These are phyloP conservation scores for Strix aluco DNA, from an alignment of 2,113 vertebrate genomes.

Conservation along the genomic window DNA sequence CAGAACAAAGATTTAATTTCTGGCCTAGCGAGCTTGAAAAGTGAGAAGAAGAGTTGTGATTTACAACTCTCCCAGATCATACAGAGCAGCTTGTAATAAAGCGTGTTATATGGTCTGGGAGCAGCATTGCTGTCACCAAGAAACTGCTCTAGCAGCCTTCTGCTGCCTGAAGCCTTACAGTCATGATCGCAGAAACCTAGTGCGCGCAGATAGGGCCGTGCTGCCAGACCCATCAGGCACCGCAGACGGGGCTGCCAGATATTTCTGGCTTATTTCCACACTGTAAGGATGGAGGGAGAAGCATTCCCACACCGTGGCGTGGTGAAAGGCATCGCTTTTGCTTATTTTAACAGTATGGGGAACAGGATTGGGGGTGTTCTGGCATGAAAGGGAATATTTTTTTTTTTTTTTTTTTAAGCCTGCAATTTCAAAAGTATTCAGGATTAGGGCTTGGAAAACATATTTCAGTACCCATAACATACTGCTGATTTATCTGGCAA, in stretches of 20 bases:
- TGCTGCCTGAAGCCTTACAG: not conserved
- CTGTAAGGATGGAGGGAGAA: not conserved
- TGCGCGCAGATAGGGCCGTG: rapidly evolving
- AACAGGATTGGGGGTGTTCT: not conserved
- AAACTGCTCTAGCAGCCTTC: not conserved
- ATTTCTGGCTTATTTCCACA: constrained; percentile 2
- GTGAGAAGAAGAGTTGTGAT: not conserved
- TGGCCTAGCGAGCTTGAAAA: not conserved
- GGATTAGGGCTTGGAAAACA: constrained; percentile 17
- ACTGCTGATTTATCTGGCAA: constrained; percentile 26
- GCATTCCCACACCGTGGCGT: not conserved
- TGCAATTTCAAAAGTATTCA: not conserved
- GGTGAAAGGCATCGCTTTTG: not conserved
- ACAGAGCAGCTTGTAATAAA: not conserved
- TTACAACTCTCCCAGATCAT: not conserved
- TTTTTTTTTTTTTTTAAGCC: not conserved
- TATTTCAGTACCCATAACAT: constrained; percentile 28
- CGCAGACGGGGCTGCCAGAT: not conserved
- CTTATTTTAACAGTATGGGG: constrained; percentile 2
- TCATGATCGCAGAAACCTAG: not conserved
- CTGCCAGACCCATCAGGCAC: not conserved
- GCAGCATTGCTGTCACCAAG: not conserved
- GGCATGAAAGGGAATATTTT: not conserved
- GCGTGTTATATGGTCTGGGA: rapidly evolving
- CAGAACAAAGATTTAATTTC: not conserved